Conservation (phyloP, 2,888 invertebrate species). For the Drosophila emarginata region DNA sequence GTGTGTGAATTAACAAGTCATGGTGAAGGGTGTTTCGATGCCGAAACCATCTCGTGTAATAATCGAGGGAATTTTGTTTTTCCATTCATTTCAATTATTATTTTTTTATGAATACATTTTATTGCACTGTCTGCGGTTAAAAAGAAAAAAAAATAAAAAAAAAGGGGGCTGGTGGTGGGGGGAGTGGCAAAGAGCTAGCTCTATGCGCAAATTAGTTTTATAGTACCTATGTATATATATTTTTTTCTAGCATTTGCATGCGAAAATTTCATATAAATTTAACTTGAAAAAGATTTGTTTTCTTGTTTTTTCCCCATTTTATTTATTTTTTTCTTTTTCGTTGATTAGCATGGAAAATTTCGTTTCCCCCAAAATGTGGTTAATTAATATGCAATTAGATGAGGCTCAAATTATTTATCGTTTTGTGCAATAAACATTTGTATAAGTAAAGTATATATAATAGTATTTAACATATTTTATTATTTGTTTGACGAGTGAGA, state of each 20-base stretch:
- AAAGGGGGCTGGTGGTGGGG: not conserved
- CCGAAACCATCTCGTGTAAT: not conserved
- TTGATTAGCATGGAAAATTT: conserved; percentile 53
- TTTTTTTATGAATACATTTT: not conserved
- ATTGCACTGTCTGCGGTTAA: not conserved
- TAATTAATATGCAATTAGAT: conserved; percentile 63
- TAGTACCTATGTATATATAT: not conserved
- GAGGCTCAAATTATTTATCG: conserved; percentile 39
- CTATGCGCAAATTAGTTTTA: conserved; percentile 11
- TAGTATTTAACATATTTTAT: conserved; percentile 16
- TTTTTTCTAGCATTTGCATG: conserved; percentile 38
- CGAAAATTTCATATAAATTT: conserved; percentile 19
- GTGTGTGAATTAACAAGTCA: not conserved
- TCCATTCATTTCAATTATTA: not conserved
- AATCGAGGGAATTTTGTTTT: not conserved
- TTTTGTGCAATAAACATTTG: conserved; percentile 37
- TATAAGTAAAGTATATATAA: conserved; percentile 1
- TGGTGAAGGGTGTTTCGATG: not conserved
- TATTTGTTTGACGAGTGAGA: conserved; percentile 25
- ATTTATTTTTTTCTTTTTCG: not conserved
- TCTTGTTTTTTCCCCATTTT: not conserved
- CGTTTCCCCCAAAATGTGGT: conserved; percentile 29
- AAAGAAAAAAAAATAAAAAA: not conserved
- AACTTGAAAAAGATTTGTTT: not conserved
- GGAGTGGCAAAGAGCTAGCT: not conserved